phyloP scores from a whole-genome alignment of 2,888 invertebrate genomes.

The Protodeltote pygarga region DNA sequence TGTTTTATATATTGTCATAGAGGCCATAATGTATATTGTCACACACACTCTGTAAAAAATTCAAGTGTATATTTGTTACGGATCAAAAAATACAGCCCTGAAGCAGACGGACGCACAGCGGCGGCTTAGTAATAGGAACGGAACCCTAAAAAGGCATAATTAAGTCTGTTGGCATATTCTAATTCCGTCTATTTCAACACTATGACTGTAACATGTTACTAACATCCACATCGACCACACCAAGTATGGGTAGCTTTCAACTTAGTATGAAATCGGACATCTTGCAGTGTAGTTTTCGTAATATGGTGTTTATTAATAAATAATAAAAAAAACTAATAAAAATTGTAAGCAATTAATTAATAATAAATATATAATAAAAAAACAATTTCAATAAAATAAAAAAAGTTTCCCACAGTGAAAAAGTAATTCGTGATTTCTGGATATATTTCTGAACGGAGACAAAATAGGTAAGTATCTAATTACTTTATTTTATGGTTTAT shows the following conservation, averaged over 20 bases:
- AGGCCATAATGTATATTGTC: too few relatives aligned
- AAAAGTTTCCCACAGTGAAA: not conserved
- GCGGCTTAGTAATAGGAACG: not conserved
- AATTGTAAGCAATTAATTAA: too few relatives aligned
- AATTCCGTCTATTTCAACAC: conserved; percentile 18
- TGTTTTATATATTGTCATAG: too few relatives aligned
- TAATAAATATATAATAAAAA: too few relatives aligned
- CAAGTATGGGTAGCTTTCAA: conserved; percentile 8
- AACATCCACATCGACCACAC: conserved; percentile 6
- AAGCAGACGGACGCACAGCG: too few relatives aligned
- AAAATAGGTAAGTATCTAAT: too few relatives aligned
- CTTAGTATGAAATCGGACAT: conserved; percentile 19
- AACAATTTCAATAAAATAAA: too few relatives aligned
- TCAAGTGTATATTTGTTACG: too few relatives aligned
- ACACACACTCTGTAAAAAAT: too few relatives aligned
- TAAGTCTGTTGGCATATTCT: conserved; percentile 7
- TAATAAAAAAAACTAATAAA: not conserved
- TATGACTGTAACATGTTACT: conserved; percentile 9
- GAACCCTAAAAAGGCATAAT: not conserved
- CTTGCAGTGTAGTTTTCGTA: conserved; percentile 8
- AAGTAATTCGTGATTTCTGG: not conserved
- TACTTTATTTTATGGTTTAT: too few relatives aligned
- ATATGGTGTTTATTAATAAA: not conserved
- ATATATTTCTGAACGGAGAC: too few relatives aligned
- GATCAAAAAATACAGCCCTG: too few relatives aligned